These are phyloP conservation scores for Sylvilagus bachmani DNA, from an alignment of 2,113 vertebrate genomes.

Conservation along the genomic window DNA sequence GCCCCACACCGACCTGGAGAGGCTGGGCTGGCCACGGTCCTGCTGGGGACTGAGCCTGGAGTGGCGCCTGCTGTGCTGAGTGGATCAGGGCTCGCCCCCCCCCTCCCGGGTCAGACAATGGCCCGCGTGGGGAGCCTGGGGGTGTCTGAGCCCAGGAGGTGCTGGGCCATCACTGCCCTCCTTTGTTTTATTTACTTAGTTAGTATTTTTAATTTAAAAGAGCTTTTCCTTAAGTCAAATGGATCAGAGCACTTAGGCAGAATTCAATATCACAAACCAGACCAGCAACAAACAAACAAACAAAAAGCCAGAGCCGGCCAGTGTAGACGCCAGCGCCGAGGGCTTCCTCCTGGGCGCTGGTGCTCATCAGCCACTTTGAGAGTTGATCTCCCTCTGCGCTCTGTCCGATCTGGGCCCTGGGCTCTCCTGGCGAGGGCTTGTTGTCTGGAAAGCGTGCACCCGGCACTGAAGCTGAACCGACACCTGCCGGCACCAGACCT, in stretches of 20 bases:
- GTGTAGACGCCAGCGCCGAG: too few relatives aligned
- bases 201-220: neutral
- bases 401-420: neutral
- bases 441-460: rapidly evolving
- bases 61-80: rapidly evolving
- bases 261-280: neutral
- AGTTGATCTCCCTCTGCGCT: rapidly evolving
- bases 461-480: too few relatives aligned
- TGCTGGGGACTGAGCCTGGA: neutral
- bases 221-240: neutral
- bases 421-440: neutral
- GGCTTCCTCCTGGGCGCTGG: too few relatives aligned
- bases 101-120: neutral
- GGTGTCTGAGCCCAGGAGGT: neutral
- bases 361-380: neutral
- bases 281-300: neutral
- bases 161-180: neutral
- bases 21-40: neutral
- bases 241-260: neutral
- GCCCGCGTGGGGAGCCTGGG: too few relatives aligned
- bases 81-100: rapidly evolving
- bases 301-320: too few relatives aligned
- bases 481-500: too few relatives aligned
- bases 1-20: neutral
- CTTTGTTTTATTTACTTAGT: neutral